phyloP scores from a whole-genome alignment of 2,888 invertebrate species.

The Synanthedon myopaeformis region DNA sequence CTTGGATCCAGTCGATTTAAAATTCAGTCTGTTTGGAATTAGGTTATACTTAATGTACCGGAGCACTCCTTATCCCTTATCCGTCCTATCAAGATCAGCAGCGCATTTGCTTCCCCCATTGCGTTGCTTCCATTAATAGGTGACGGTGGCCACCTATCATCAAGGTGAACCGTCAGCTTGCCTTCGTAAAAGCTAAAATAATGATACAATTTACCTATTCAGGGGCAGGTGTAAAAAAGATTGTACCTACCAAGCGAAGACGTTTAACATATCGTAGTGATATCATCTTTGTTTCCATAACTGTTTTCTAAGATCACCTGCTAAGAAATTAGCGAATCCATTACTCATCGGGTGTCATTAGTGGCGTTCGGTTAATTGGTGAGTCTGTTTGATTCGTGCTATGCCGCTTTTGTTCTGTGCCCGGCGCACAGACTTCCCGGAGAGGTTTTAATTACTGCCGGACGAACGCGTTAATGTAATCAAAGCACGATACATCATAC shows the following conservation, averaged over 20 bases:
- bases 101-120: too few relatives aligned
- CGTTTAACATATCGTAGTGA: neutral
- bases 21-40: too few relatives aligned
- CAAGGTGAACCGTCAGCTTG: too few relatives aligned
- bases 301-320: conserved; percentile 3
- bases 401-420: conserved; percentile 24
- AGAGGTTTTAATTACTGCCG: conserved; percentile 61
- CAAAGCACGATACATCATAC: conserved; percentile 68
- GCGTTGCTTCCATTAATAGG: too few relatives aligned
- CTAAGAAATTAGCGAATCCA: conserved; percentile 22
- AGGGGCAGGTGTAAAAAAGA: too few relatives aligned
- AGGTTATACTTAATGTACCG: too few relatives aligned
- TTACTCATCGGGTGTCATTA: conserved; percentile 39
- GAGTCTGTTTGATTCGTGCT: conserved; percentile 4
- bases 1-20: too few relatives aligned
- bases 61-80: too few relatives aligned
- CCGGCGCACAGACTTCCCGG: conserved; percentile 37
- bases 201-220: too few relatives aligned
- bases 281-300: neutral
- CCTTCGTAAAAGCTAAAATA: too few relatives aligned
- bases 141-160: too few relatives aligned
- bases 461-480: conserved; percentile 64
- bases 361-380: conserved; percentile 16
- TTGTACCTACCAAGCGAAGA: conserved; percentile 3
- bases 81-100: too few relatives aligned